These are phyloP conservation scores for Anomalospiza imberbis DNA, from an alignment of 2,797 vertebrate genomes.

Conservation along the genomic window DNA sequence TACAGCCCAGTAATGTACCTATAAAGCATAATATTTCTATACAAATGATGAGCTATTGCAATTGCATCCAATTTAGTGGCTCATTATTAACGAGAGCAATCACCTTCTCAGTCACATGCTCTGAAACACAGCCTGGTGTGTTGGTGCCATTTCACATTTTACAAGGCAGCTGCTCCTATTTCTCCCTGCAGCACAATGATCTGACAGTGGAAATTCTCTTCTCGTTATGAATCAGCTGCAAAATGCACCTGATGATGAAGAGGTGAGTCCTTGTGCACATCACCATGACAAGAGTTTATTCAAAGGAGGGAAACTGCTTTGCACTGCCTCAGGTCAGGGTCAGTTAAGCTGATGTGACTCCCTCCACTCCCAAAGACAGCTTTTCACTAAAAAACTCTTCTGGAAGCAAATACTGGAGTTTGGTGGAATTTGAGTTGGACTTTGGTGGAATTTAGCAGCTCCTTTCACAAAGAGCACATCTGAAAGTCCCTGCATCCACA, in stretches of 20 bases:
- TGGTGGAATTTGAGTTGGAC: not conserved
- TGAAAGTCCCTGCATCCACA: not conserved
- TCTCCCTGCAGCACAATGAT: not conserved
- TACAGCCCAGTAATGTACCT: slow-evolving; percentile 57
- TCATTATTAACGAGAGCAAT: slow-evolving; percentile 53
- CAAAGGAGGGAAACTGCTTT: not conserved
- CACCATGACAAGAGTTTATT: not conserved
- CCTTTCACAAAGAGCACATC: not conserved
- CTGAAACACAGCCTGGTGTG: not conserved
- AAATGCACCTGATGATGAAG: not conserved
- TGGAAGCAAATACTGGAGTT: not conserved
- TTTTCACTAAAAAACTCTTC: not conserved
- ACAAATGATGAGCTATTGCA: slow-evolving; percentile 54
- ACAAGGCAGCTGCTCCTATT: slow-evolving; percentile 45
- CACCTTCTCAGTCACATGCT: slow-evolving; percentile 44
- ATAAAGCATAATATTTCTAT: slow-evolving; percentile 62
- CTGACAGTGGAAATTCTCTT: slow-evolving; percentile 1
- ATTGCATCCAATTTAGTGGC: slow-evolving; percentile 61
- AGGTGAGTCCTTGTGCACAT: not conserved
- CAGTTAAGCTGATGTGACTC: not conserved
- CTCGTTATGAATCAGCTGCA: not conserved
- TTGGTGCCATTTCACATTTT: slow-evolving; percentile 9
- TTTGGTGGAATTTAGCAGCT: not conserved
- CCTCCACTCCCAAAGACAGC: not conserved
- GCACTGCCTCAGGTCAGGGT: not conserved